Evolutionary conservation across 2,797 vertebrate genomes (phyloP).

Genomic region (Smutsia gigantea): DNA sequence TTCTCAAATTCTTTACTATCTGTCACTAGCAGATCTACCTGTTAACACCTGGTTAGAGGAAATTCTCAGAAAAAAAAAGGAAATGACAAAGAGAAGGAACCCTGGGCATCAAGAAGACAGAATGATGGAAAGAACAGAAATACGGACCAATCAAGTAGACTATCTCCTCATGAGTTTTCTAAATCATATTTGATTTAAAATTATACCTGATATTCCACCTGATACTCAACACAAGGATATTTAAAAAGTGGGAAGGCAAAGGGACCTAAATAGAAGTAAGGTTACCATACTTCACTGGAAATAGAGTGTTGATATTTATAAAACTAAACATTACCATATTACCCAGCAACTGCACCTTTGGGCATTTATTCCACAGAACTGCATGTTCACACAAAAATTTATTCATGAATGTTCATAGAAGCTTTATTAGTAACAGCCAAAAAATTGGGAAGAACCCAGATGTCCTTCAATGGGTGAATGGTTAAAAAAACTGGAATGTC

Average conservation of each 20-base stretch:
- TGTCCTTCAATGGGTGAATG: neutral
- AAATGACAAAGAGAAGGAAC: slow-evolving; percentile 2
- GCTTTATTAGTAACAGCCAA: neutral
- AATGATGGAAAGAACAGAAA: neutral
- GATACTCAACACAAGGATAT: neutral
- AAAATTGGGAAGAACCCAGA: neutral
- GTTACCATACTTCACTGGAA: neutral
- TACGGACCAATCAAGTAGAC: neutral
- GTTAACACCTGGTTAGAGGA: neutral
- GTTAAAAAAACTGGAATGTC: neutral
- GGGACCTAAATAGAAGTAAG: neutral
- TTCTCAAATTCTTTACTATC: neutral
- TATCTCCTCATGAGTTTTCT: neutral
- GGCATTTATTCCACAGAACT: neutral
- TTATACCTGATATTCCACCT: neutral
- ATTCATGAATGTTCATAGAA: neutral
- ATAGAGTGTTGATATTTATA: neutral
- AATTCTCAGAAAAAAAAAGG: neutral
- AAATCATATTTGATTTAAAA: slow-evolving; percentile 27
- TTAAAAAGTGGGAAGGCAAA: neutral
- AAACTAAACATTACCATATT: neutral
- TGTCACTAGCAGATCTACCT: neutral
- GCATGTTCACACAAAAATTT: slow-evolving; percentile 15
- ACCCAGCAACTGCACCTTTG: neutral
- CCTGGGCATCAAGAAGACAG: neutral